Evolutionary conservation across 2,888 invertebrate genomes (phyloP), one percentile per base, ranked within the genome.

Genomic region (Anthrax anthrax): DNA sequence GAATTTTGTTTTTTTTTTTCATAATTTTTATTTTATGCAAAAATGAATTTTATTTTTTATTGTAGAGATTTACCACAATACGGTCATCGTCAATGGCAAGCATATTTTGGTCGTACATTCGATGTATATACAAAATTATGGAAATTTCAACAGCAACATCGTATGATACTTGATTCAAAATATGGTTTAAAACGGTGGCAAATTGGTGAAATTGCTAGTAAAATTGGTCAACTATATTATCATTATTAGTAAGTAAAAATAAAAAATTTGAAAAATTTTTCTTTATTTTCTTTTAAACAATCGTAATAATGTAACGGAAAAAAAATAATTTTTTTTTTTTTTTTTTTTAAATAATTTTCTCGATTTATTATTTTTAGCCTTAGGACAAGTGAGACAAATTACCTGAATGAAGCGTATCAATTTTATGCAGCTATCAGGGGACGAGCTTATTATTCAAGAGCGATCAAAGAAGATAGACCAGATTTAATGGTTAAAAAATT

Each of bases 141-240:
- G 96, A 95, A 95, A 70, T 96, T 91, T 67, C 96, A 96, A 69
- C 95, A 96, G 65, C 91, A 92, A 65, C 92, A 96, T 70, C 80
- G 94, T 70, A 79, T 81, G 67, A 77, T 91, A 51, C 73, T 96
- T 56, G 94, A 96, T 67, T 79, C 79, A 52, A 91, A 92, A 70
- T 96, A 95, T 69, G 92, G 91, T 32, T 73, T 96, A 58, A 95
- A 96, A 64, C 73, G 96, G 57, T 96, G 96, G 95, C 96, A 96
- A 71, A 95, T 96, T 58, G 96, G 96, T 45, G 96, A 96, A 72
- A 94, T 96, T 55, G 96, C 95, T 42, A 95, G 94, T 45, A 96
- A 96, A 75, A 96, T 96, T 64, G 96, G 96, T 55, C 96, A 96
- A 71, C 81, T 96, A 29, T 96, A 96, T 71, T 96, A 96, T 69